Evolutionary conservation across 2,797 vertebrate species (phyloP), one percentile per base, ranked within the genome.

Genomic region (Rhinichthys osculus): DNA sequence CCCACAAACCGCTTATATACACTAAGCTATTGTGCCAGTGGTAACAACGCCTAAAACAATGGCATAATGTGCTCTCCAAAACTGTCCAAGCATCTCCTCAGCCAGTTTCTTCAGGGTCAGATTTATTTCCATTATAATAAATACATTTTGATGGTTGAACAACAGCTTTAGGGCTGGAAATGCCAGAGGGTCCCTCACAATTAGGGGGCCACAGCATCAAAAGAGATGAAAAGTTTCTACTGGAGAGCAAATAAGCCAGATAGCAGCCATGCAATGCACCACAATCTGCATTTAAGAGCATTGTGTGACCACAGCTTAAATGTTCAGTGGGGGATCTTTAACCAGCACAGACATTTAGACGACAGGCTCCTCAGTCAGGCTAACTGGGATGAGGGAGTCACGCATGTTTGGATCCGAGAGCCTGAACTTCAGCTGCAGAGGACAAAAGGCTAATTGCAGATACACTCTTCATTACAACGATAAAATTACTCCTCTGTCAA

Each of bases 51-150:
- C 73, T 33, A 30, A 62, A 78, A 89, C 47, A 69, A 82, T 7
- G 11, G 54, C 5, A 33, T 35, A 33, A 82, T 44, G 38, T 77
- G 42, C 79, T 85, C 30, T 27, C 59, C 11, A 27, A 38, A 50
- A 64, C 67, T 77, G 67, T 73, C 85, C 4, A 35, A 78, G 35
- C 35, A 13, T 82, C 67, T 79, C 33, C 5, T 73, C 38, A 54
- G 52, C 54, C 71, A 59, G 21, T 59, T 74, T 71, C 54, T 72
- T 78, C 74, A 78, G 59, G 30, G 40, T 50, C 70, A 69, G 42
- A 69, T 80, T 84, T 80, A 84, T 84, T 84, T 88, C n/a, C 7
- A 14, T 70, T 67, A 71, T 57, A 62, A 30, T 54, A 86, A 88
- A 88, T 59, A 54, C n/a, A 33, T 35, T 47, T 57, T 85, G 78